Conservation (phyloP, 2,888 invertebrate species). For the Drosophila affinis region DNA sequence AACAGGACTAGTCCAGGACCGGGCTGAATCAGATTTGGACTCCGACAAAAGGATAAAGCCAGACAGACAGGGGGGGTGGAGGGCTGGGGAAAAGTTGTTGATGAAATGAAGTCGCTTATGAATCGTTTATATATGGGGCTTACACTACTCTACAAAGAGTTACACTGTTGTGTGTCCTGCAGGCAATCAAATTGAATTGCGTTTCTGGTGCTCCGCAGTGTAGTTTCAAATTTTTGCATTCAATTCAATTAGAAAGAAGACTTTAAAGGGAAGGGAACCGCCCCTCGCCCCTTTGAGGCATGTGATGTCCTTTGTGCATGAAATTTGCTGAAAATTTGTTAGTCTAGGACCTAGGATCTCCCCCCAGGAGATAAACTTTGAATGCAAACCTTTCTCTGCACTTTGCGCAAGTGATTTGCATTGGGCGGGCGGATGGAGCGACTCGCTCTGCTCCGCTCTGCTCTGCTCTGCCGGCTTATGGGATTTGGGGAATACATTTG, state of each 20-base stretch:
- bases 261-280: conserved; percentile 54
- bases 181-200: conserved; percentile 14
- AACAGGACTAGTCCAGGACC: conserved; percentile 18
- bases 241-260: conserved; percentile 75
- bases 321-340: conserved; percentile 81
- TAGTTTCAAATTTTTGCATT: conserved; percentile 59
- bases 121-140: conserved; percentile 37
- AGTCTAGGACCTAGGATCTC: conserved; percentile 38
- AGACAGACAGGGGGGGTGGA: conserved; percentile 6
- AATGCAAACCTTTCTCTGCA: conserved; percentile 54
- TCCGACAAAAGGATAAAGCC: conserved; percentile 43
- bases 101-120: conserved; percentile 71
- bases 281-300: conserved; percentile 49
- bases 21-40: conserved; percentile 30
- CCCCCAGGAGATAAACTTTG: conserved; percentile 46
- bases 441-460: background rate
- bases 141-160: conserved; percentile 31
- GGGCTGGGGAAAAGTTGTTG: conserved; percentile 22
- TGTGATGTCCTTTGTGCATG: conserved; percentile 66
- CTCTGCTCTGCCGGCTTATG: conserved; percentile 22
- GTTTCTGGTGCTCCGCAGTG: conserved; percentile 42
- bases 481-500: conserved; percentile 68
- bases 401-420: conserved; percentile 73
- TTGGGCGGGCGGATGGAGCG: conserved; percentile 32
- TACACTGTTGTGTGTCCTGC: background rate